A percentile compares a stretch with the other conserved stretches of the same genome.
Evolutionary conservation across 2,797 vertebrate species (phyloP).

Genomic region (Neomorphus geoffroyi): DNA sequence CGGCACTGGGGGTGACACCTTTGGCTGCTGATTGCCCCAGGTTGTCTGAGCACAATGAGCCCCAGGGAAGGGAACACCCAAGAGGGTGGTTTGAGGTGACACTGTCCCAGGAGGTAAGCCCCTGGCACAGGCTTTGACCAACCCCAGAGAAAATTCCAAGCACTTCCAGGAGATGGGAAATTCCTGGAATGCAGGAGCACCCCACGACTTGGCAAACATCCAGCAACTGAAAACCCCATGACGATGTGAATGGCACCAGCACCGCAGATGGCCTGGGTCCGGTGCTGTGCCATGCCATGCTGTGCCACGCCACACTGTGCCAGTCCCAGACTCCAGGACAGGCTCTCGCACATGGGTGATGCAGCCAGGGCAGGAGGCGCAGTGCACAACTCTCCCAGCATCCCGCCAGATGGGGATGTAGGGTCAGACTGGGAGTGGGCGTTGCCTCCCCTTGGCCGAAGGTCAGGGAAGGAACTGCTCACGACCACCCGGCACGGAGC

Average conservation of each 20-base stretch:
- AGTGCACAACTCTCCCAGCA: background rate
- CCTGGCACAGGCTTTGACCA: background rate
- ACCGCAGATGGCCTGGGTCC: background rate
- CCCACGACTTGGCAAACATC: background rate
- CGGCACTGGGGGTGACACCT: no score
- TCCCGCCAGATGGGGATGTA: background rate
- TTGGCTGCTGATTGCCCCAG: background rate
- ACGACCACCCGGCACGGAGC: rapidly evolving
- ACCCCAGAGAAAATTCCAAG: rapidly evolving
- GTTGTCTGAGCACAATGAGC: rapidly evolving
- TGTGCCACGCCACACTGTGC: background rate
- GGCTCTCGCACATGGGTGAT: rapidly evolving
- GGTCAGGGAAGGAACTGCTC: background rate
- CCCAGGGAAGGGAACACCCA: background rate
- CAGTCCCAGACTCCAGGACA: background rate
- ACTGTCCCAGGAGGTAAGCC: background rate
- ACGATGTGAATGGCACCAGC: background rate
- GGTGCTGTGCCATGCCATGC: background rate
- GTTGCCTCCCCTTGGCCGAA: background rate
- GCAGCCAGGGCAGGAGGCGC: background rate
- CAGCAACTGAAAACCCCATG: background rate
- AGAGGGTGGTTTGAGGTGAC: rapidly evolving
- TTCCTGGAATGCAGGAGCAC: background rate
- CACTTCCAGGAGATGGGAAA: background rate
- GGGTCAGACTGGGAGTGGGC: rapidly evolving